Percentiles rank a stretch among this genome's conserved stretches.
These are phyloP conservation scores for Leptopilina myrica DNA, from an alignment of 2,888 invertebrate genomes.

Conservation along the genomic window DNA sequence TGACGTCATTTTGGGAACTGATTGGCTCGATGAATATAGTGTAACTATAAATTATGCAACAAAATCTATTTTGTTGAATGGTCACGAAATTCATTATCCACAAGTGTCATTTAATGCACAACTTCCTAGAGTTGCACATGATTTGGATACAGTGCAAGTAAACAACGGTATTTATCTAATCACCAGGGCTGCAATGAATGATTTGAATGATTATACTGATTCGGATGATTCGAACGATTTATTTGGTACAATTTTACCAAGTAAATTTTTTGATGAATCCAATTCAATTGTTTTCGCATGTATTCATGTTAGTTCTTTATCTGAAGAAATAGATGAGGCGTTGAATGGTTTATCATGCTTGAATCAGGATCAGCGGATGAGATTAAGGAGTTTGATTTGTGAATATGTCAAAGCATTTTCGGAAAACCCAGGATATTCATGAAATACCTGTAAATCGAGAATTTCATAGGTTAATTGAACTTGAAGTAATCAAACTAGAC, in stretches of 20 bases:
- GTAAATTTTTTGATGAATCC: not conserved
- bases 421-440: not conserved
- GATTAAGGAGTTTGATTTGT: not conserved
- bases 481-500: not conserved
- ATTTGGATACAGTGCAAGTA: constrained; percentile 12
- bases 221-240: not conserved
- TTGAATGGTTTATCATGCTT: not conserved
- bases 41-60: not conserved
- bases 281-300: not conserved
- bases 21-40: constrained; percentile 1
- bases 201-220: constrained; percentile 5
- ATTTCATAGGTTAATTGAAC: not conserved
- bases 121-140: not conserved
- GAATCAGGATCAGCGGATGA: not conserved
- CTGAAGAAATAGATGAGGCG: not conserved
- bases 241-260: not conserved
- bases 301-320: not conserved
- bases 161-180: constrained; percentile 1
- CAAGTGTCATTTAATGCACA: constrained; percentile 9
- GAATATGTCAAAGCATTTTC: not conserved
- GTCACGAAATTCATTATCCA: not conserved
- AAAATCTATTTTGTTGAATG: not conserved
- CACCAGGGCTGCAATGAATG: not conserved
- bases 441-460: not conserved
- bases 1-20: constrained; percentile 4